These are phyloP conservation scores for Lichenostomus cassidix DNA, from an alignment of 2,113 vertebrate genomes.

Conservation along the genomic window DNA sequence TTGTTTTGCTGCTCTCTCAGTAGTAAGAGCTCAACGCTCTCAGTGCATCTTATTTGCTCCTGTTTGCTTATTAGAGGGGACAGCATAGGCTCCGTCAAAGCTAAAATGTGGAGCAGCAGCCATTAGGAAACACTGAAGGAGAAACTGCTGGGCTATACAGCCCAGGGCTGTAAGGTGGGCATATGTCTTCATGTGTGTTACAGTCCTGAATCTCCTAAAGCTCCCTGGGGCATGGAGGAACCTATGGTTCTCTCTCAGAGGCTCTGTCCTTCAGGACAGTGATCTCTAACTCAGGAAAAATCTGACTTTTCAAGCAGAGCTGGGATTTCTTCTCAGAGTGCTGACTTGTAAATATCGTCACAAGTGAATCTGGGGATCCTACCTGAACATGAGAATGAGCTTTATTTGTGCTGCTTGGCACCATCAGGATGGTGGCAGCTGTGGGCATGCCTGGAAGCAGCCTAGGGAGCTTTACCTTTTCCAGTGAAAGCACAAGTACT, in stretches of 20 bases:
- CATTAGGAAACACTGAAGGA: background rate
- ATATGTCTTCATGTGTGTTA: fast-evolving
- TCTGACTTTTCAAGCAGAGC: background rate
- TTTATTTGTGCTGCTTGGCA: background rate
- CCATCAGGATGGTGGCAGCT: background rate
- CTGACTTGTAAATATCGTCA: background rate
- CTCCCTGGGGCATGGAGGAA: background rate
- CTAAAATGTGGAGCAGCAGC: background rate
- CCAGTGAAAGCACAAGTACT: background rate
- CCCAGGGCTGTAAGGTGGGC: background rate
- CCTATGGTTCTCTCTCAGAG: background rate
- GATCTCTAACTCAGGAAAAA: background rate
- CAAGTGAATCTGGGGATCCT: background rate
- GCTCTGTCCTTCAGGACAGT: background rate
- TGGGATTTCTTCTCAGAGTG: background rate
- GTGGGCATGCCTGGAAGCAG: background rate
- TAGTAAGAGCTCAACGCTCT: background rate
- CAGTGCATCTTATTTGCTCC: background rate
- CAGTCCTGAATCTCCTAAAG: background rate
- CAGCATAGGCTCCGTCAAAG: background rate
- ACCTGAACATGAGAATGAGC: background rate
- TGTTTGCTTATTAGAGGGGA: background rate
- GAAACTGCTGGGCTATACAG: background rate
- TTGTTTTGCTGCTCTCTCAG: background rate
- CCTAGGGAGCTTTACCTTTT: background rate